Evolutionary conservation across 2,113 vertebrate genomes (phyloP).

Genomic region (Epinephelus cyanopodus): DNA sequence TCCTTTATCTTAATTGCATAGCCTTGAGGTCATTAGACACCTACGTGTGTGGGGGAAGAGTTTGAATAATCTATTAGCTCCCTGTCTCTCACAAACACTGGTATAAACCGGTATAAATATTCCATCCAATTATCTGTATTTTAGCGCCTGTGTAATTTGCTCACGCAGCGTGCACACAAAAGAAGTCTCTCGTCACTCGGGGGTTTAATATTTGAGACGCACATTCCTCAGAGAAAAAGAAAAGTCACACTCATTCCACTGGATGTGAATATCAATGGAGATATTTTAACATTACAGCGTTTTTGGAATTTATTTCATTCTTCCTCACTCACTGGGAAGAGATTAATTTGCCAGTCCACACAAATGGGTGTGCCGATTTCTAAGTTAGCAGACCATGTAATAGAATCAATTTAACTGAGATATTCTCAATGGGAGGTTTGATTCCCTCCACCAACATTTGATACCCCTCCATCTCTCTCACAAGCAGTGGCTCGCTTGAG

Average conservation of each 20-base stretch:
- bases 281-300: conserved; percentile 36
- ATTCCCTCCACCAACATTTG: conserved; percentile 45
- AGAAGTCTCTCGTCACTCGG: background rate
- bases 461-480: conserved; percentile 6
- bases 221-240: conserved; percentile 34
- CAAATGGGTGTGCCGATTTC: conserved; percentile 52
- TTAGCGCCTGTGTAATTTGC: conserved; percentile 26
- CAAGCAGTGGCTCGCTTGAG: background rate
- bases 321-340: conserved; percentile 46
- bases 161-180: conserved; percentile 2
- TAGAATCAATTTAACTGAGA: conserved; percentile 63
- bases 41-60: conserved; percentile 11
- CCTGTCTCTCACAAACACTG: conserved; percentile 4
- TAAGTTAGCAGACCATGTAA: conserved; percentile 68
- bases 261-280: conserved; percentile 38
- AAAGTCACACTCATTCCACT: conserved; percentile 5
- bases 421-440: conserved; percentile 49
- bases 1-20: conserved; percentile 50
- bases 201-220: background rate
- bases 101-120: background rate
- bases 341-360: conserved; percentile 57
- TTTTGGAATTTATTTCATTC: conserved; percentile 47
- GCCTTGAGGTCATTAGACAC: conserved; percentile 44
- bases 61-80: conserved; percentile 37
- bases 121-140: conserved; percentile 30